A percentile compares a stretch with the other conserved stretches of the same genome.
Conservation (phyloP, 2,888 invertebrate genomes). For the Zeuzera pyrina region DNA sequence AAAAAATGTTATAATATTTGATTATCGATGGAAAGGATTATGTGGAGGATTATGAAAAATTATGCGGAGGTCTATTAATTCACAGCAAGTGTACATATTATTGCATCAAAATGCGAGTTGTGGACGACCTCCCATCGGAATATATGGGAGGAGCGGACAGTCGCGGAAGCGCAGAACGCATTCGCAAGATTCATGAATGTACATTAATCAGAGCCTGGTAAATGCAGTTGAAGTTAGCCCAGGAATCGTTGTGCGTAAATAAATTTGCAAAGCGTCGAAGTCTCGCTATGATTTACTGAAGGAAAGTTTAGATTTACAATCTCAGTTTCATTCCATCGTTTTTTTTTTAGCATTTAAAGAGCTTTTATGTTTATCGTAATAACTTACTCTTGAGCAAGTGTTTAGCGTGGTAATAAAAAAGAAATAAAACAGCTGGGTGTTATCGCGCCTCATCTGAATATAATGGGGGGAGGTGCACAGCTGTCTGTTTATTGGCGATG, state of each 20-base stretch:
- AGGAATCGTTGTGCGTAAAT: too few species aligned
- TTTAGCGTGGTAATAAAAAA: constrained; percentile 21
- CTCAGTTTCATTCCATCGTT: too few species aligned
- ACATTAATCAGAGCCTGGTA: constrained; percentile 40
- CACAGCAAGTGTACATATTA: too few species aligned
- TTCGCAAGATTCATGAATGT: constrained; percentile 30
- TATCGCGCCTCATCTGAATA: constrained; percentile 60
- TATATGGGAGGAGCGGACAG: constrained; percentile 11
- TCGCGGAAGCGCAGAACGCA: constrained; percentile 16
- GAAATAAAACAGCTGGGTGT: constrained; percentile 20
- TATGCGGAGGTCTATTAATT: constrained; percentile 13
- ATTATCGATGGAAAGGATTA: too few species aligned
- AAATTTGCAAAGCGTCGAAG: too few species aligned
- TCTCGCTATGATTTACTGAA: too few species aligned
- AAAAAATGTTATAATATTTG: too few species aligned
- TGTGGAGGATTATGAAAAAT: constrained; percentile 14
- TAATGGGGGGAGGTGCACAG: constrained; percentile 51
- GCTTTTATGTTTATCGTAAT: constrained; percentile 1
- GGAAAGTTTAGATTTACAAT: too few species aligned
- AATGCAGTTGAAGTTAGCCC: constrained; percentile 17
- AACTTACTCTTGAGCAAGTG: constrained; percentile 7
- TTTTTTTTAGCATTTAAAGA: too few species aligned
- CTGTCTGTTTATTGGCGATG: constrained; percentile 34
- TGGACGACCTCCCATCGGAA: constrained; percentile 4
- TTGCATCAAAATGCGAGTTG: too few species aligned